These are phyloP conservation scores for Brachionus angularis DNA, from an alignment of 1,140 invertebrate genomes.

Conservation along the genomic window DNA sequence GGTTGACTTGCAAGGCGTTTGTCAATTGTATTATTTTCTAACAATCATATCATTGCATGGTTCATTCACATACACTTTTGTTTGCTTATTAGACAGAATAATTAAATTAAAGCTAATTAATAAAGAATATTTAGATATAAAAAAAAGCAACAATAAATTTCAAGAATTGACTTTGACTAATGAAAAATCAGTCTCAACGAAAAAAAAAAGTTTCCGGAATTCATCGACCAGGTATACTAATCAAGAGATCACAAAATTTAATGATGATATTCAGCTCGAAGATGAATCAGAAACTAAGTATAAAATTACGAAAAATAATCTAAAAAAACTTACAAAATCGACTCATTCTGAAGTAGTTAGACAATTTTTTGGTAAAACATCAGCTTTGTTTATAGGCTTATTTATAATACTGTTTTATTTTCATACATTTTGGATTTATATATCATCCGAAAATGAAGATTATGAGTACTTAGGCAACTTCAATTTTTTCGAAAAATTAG, in stretches of 20 bases:
- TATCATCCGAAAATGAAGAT: not conserved
- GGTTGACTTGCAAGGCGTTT: constrained; percentile 34
- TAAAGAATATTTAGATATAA: not conserved
- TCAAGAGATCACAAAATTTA: no score
- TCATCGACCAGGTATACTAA: no score
- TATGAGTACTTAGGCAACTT: not conserved
- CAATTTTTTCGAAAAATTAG: not conserved
- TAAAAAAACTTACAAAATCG: constrained; percentile 1
- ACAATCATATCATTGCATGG: constrained; percentile 10
- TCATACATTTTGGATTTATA: constrained; percentile 34
- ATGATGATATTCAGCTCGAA: no score
- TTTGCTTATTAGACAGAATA: constrained; percentile 13
- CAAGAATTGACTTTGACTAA: not conserved
- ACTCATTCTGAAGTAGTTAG: constrained; percentile 14
- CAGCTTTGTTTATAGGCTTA: constrained; percentile 24
- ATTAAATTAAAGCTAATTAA: constrained; percentile 34
- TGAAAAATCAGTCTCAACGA: no score
- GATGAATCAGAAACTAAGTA: no score
- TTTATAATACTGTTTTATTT: constrained; percentile 25
- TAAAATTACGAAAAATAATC: no score
- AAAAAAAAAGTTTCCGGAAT: no score
- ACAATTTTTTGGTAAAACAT: constrained; percentile 35
- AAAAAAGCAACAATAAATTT: not conserved
- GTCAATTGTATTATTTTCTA: constrained; percentile 34
- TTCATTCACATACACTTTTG: constrained; percentile 18